Conservation (phyloP, 2,113 vertebrate species). For the Eolophus roseicapilla region DNA sequence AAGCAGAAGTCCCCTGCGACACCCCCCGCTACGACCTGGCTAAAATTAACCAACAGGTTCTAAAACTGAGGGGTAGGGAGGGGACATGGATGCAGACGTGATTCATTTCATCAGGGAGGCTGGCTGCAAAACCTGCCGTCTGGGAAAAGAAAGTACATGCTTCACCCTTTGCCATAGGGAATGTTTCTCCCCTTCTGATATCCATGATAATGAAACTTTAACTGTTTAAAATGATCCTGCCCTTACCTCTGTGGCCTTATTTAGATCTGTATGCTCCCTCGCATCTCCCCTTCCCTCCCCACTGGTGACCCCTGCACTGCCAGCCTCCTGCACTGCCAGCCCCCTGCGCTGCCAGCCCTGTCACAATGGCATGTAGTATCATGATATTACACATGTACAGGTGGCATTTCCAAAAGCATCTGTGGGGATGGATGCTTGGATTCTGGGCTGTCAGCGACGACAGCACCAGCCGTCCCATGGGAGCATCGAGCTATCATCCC, state of each 20-base stretch:
- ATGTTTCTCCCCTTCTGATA: background rate
- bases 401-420: constrained; percentile 10
- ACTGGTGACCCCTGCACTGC: background rate
- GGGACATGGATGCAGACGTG: rapidly evolving
- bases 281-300: rapidly evolving
- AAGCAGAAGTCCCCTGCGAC: background rate
- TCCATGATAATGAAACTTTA: background rate
- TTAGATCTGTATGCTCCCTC: background rate
- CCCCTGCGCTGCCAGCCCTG: background rate
- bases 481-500: background rate
- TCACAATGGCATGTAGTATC: rapidly evolving
- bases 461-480: background rate
- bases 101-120: background rate
- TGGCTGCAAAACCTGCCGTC: rapidly evolving
- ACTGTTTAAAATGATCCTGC: background rate
- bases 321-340: no score
- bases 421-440: background rate
- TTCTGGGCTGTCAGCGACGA: background rate
- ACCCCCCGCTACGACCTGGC: rapidly evolving
- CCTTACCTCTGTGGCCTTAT: background rate
- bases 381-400: background rate
- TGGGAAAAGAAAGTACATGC: background rate
- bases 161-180: background rate
- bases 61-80: background rate
- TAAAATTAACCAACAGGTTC: background rate